Evolutionary conservation across 2,797 vertebrate species (phyloP), one percentile per base, ranked within the genome.

Genomic region (Dendrocincla tyrannina): DNA sequence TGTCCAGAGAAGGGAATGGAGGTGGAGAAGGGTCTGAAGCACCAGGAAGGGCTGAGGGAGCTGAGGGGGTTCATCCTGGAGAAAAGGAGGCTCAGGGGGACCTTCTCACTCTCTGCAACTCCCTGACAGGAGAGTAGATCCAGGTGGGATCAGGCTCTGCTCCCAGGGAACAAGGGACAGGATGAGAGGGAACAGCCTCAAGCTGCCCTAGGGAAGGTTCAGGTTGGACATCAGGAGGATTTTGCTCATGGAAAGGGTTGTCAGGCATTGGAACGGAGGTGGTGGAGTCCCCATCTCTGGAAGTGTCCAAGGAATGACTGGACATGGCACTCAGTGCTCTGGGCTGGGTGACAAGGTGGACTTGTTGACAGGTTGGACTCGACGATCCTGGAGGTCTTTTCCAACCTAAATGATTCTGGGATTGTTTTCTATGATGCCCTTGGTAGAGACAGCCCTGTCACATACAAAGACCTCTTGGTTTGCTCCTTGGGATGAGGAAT

Each of bases 121-220:
- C 37, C 58, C 20, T 64, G n/a, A 27, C 0, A 64, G 17, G 44
- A 47, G 15, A 1, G 5, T 0, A 1, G 5, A 68, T 10, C 17
- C 22, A 5, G 17, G 4, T 17, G 2, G 3, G 5, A 2, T 60
- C 2, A 0, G 55, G 41, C 0, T 55, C 30, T 60, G 17, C 25
- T 75, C 20, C 14, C 39, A 41, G 33, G 8, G 5, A 30, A 44
- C 13, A 50, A 39, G 13, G 27, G 37, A 25, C 10, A 33, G 30
- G 17, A 33, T 2, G 3, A 59, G 88, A 27, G 5, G 24, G 23
- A 84, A 35, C 4, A 2, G 14, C 20, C 25, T 19, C 58, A 33
- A 3, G 17, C 7, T 14, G 3, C 5, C 1, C 58, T 20, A 33
- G 8, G 7, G 4, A 30, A 59, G 39, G 14, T 46, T 72, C 39